These are phyloP conservation scores for Botia kubotai DNA, from an alignment of 2,797 vertebrate species.

Conservation along the genomic window DNA sequence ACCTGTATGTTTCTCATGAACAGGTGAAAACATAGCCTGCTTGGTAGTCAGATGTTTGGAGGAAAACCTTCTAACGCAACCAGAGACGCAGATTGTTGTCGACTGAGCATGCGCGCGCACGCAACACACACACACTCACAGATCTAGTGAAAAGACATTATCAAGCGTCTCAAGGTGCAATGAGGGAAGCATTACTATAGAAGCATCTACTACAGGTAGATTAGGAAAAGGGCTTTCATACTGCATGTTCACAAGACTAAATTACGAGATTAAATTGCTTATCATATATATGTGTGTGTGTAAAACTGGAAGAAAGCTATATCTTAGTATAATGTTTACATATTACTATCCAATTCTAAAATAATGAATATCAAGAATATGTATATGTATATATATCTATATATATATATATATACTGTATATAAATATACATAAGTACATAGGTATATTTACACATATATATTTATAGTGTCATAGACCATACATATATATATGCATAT, in stretches of 20 bases:
- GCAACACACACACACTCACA: slow-evolving; percentile 12
- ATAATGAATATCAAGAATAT: slow-evolving; percentile 84
- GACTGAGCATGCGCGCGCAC: slow-evolving; percentile 3
- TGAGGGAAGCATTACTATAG: slow-evolving; percentile 73
- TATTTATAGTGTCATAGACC: slow-evolving; percentile 80
- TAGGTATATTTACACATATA: slow-evolving; percentile 74
- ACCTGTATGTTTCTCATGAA: slow-evolving; percentile 25
- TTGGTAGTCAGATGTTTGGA: slow-evolving; percentile 62
- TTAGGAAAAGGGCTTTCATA: slow-evolving; percentile 77
- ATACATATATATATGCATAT: slow-evolving; percentile 81
- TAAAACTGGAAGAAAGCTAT: slow-evolving; percentile 84
- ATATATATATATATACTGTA: slow-evolving; percentile 61
- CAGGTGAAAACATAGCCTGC: slow-evolving; percentile 43
- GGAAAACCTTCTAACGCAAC: slow-evolving; percentile 59
- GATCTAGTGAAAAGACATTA: slow-evolving; percentile 62
- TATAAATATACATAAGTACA: slow-evolving; percentile 85
- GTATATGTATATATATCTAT: slow-evolving; percentile 76
- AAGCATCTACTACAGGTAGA: slow-evolving; percentile 72
- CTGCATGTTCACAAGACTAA: slow-evolving; percentile 76
- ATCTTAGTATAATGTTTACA: slow-evolving; percentile 77
- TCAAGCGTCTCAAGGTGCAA: slow-evolving; percentile 64
- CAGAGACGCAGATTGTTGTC: too few species aligned
- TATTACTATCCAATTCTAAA: slow-evolving; percentile 81
- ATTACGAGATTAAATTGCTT: slow-evolving; percentile 78
- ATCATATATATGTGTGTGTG: slow-evolving; percentile 83